phyloP scores from a whole-genome alignment of 1,140 invertebrate species.

The Nephila pilipes region DNA sequence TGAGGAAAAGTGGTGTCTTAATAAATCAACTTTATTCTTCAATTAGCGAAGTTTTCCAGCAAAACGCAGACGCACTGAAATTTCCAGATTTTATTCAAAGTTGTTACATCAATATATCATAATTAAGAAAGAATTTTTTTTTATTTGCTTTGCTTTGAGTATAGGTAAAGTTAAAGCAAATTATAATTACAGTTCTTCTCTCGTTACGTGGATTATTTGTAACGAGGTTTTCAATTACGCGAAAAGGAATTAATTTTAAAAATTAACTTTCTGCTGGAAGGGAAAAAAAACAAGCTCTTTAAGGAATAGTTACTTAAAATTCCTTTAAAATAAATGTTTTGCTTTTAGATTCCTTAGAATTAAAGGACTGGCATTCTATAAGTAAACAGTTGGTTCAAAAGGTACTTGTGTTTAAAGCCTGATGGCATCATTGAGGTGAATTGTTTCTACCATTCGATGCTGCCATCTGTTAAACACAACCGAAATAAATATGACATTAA shows the following conservation, averaged over 20 bases:
- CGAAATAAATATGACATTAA: too few species aligned
- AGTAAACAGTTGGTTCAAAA: too few species aligned
- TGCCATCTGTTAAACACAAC: too few species aligned
- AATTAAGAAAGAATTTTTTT: neutral
- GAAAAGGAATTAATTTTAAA: neutral
- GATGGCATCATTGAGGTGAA: too few species aligned
- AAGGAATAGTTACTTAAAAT: too few species aligned
- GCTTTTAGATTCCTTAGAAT: too few species aligned
- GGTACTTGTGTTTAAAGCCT: too few species aligned
- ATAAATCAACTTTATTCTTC: constrained; percentile 12
- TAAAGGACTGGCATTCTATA: too few species aligned
- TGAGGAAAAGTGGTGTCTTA: neutral
- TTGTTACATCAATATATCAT: neutral
- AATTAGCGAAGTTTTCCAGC: neutral
- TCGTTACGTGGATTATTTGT: neutral
- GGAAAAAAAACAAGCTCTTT: too few species aligned
- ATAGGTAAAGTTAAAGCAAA: neutral
- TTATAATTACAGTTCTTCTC: neutral
- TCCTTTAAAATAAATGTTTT: too few species aligned
- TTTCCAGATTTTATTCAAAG: neutral
- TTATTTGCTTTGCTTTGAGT: neutral
- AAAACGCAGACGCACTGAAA: neutral
- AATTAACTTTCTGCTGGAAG: too few species aligned
- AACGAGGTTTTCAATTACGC: neutral
- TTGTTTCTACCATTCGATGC: too few species aligned